Evolutionary conservation across 2,888 invertebrate genomes (phyloP).

Genomic region (Drosophila putrida): DNA sequence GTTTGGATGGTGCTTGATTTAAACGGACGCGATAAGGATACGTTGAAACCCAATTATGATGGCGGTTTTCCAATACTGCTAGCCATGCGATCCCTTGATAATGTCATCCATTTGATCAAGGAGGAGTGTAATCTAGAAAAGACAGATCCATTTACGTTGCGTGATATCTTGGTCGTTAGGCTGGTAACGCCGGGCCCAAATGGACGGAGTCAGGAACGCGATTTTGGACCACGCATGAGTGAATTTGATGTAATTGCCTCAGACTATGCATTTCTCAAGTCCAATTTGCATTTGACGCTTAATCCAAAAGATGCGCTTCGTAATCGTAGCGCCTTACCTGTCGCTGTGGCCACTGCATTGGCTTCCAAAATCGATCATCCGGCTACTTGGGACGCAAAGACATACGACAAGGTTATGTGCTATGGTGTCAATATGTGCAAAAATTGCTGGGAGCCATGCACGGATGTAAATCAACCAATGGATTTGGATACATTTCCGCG

Average conservation of each 20-base stretch:
- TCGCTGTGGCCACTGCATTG: conserved; percentile 75
- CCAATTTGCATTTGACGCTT: conserved; percentile 77
- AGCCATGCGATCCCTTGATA: conserved; percentile 74
- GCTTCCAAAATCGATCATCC: conserved; percentile 84
- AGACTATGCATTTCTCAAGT: conserved; percentile 80
- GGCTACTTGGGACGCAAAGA: conserved; percentile 81
- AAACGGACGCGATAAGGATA: conserved; percentile 74
- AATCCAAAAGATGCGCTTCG: conserved; percentile 74
- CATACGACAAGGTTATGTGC: conserved; percentile 80
- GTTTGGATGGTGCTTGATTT: conserved; percentile 82
- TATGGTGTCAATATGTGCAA: conserved; percentile 82
- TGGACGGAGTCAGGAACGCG: conserved; percentile 66
- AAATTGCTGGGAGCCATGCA: conserved; percentile 78
- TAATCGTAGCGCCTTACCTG: conserved; percentile 81
- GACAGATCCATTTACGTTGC: conserved; percentile 63
- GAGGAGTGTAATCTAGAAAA: conserved; percentile 70
- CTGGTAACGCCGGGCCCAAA: conserved; percentile 71
- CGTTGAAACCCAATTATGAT: conserved; percentile 61
- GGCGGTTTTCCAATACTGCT: conserved; percentile 75
- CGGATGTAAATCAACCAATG: conserved; percentile 59
- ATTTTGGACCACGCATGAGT: conserved; percentile 71
- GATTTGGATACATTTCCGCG: conserved; percentile 79
- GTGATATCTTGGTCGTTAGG: conserved; percentile 77
- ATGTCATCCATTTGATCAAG: conserved; percentile 75
- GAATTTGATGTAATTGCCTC: conserved; percentile 79